These are phyloP conservation scores for Drosophila diplacantha DNA, from an alignment of 2,888 invertebrate species.

Conservation along the genomic window DNA sequence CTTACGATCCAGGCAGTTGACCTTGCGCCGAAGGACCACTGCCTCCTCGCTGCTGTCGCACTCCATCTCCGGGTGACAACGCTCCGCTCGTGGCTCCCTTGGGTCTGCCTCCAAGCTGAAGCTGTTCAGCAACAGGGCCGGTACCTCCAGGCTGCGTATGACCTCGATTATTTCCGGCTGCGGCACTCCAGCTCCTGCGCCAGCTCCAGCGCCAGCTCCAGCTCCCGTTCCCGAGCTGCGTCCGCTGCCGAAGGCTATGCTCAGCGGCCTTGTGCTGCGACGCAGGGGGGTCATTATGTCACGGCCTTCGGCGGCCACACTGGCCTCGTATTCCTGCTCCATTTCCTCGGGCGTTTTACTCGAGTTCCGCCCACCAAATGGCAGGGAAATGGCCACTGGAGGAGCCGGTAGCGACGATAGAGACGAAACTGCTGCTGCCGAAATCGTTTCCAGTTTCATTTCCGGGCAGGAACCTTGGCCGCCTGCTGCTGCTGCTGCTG, in stretches of 20 bases:
- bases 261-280: conserved; percentile 51
- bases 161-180: conserved; percentile 74
- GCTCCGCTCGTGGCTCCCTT: conserved; percentile 44
- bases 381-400: conserved; percentile 23
- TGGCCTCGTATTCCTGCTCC: conserved; percentile 74
- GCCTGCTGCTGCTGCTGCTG: conserved; percentile 10
- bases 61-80: conserved; percentile 25
- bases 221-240: conserved; percentile 28
- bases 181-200: conserved; percentile 52
- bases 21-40: conserved; percentile 60
- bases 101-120: conserved; percentile 58
- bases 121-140: conserved; percentile 72
- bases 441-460: conserved; percentile 49
- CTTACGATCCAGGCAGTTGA: conserved; percentile 37
- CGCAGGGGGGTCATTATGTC: conserved; percentile 77
- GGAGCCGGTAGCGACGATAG: conserved; percentile 5
- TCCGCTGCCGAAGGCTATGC: conserved; percentile 48
- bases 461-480: conserved; percentile 41
- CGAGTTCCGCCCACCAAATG: conserved; percentile 37
- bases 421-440: conserved; percentile 3
- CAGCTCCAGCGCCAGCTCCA: neutral
- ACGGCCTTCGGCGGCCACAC: conserved; percentile 76
- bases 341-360: conserved; percentile 74
- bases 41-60: conserved; percentile 34
- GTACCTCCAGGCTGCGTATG: conserved; percentile 71